Percentiles rank a stretch among this genome's conserved stretches.
Conservation (phyloP, 2,797 vertebrate genomes). For the Epinephelus awoara region DNA sequence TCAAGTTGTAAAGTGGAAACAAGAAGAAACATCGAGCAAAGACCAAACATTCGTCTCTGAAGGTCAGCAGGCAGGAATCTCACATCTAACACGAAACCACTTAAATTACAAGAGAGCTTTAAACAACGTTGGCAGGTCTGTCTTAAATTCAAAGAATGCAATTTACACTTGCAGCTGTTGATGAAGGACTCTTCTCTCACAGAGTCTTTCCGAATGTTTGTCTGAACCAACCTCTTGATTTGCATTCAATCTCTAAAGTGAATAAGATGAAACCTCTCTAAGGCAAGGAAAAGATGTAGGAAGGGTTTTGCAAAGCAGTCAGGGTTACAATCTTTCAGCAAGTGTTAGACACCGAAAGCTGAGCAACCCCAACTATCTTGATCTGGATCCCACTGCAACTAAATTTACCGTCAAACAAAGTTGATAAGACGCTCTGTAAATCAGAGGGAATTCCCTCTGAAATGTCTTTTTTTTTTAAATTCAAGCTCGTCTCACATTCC, state of each 20-base stretch:
- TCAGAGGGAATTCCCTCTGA: conserved; percentile 17
- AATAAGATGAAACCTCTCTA: not conserved
- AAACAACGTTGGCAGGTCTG: not conserved
- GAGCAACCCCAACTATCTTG: not conserved
- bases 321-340: not conserved
- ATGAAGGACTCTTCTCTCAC: not conserved
- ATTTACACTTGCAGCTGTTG: not conserved
- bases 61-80: not conserved
- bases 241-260: not conserved
- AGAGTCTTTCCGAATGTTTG: not conserved
- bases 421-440: not conserved
- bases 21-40: not conserved
- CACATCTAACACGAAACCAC: not conserved
- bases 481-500: conserved; percentile 29
- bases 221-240: not conserved
- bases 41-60: not conserved
- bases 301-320: not conserved
- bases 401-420: not conserved
- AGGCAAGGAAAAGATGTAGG: not conserved
- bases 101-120: not conserved
- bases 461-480: not conserved
- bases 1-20: no score
- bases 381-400: not conserved
- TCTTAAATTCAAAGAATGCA: not conserved
- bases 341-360: not conserved